A percentile compares a stretch with the other conserved stretches of the same genome.
phyloP scores from a whole-genome alignment of 2,888 invertebrate species.

The Eristalinus sepulchralis region DNA sequence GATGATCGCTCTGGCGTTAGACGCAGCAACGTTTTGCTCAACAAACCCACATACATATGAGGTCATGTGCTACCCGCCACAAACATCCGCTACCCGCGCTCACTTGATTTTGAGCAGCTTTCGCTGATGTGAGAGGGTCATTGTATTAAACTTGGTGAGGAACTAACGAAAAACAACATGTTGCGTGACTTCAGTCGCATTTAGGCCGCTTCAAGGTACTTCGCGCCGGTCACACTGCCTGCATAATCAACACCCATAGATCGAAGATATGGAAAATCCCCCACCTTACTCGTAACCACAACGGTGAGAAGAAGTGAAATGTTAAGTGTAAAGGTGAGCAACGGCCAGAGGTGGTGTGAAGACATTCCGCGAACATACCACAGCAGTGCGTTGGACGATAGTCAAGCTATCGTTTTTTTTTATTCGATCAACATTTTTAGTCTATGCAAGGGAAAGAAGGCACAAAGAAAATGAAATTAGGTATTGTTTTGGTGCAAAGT shows the following conservation, averaged over 20 bases:
- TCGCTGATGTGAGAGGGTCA: conserved; percentile 11
- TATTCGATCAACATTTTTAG: not conserved
- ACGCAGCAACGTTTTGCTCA: conserved; percentile 24
- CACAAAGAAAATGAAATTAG: conserved; percentile 9
- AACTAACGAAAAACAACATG: conserved; percentile 3
- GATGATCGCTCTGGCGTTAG: not conserved
- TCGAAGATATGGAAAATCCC: not conserved
- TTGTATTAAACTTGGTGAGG: not conserved
- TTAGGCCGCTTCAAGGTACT: conserved; percentile 39
- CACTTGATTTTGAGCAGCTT: conserved; percentile 12
- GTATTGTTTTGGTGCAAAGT: conserved; percentile 48
- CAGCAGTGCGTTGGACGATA: not conserved
- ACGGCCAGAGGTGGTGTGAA: not conserved
- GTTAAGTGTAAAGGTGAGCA: not conserved
- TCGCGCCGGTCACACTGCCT: conserved; percentile 21
- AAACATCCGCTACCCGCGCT: not conserved
- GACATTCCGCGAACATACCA: conserved; percentile 1
- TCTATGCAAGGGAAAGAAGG: not conserved
- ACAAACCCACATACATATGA: conserved; percentile 48
- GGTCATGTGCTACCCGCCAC: conserved; percentile 27
- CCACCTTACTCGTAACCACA: too few relatives aligned
- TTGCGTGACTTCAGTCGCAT: not conserved
- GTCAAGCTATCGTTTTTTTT: not conserved
- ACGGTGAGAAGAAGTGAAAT: not conserved
- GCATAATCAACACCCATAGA: not conserved